Base-by-base conservation (phyloP, 1,140 invertebrate species). In the Piezodorus guildinii region DNA sequence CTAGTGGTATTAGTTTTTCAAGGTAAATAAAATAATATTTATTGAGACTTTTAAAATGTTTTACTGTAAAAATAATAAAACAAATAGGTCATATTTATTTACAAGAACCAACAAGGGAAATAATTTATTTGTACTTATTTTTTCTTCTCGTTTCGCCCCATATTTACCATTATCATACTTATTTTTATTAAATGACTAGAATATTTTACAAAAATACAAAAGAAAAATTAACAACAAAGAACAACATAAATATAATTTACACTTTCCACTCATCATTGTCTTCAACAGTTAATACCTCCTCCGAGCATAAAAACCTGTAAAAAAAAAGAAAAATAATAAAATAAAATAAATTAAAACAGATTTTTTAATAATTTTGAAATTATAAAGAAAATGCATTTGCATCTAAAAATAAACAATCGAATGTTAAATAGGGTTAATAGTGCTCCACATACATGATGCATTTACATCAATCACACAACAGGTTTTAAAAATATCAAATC, bases 381-480 rank as follows among this genome's bases (percentile, higher is more conserved):
- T n/a, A n/a, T n/a, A 30, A 30, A 3, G 9, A 30, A 30, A 30
- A 30, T 30, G 30, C 30, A 30, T 30, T 30, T 30, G 30, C 9
- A 30, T 30, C 3, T 30, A 30, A 30, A 30, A 30, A 30, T 30
- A 30, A 9, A 30, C 3, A 30, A 30, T 5, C 30, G 9, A 5
- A 30, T 30, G 30, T 30, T 30, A 30, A 30, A 30, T 30, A 30
- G n/a, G 12, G 51, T 23, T 54, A 21, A 54, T 21, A 54, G 51
- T 54, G 51, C 51, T 54, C 51, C 51, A 54, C 51, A 54, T 54
- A 54, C 51, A 54, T 54, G 51, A 54, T 54, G 51, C 51, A 54
- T 54, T 56, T 56, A 56, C 52, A 56, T 56, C 52, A 56, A 56
- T 56, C 52, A 25, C 52, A 56, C 52, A 56, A 23, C 2, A 56